Evolutionary conservation across 2,797 vertebrate species (phyloP).

Genomic region (Arrhamphus sclerolepis): DNA sequence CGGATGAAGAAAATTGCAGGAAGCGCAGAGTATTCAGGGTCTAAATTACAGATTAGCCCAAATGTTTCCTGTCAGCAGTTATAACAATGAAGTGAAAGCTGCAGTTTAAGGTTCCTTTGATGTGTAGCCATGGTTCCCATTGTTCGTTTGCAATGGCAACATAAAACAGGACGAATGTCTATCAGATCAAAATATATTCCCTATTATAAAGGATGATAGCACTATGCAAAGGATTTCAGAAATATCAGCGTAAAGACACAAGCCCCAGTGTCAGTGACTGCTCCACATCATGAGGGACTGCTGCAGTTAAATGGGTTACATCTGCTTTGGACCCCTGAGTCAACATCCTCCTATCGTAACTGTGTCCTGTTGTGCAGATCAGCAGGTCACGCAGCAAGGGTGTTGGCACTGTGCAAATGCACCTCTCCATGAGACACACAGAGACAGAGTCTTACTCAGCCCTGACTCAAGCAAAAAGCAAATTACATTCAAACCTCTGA

Average conservation of each 20-base stretch:
- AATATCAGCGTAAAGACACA: constrained; percentile 10
- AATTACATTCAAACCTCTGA: constrained; percentile 34
- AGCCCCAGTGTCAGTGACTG: constrained; percentile 23
- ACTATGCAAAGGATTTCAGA: too few relatives aligned
- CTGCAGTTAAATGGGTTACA: constrained; percentile 9
- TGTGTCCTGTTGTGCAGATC: constrained; percentile 25
- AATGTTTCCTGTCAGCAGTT: constrained; percentile 29
- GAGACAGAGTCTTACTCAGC: constrained; percentile 57
- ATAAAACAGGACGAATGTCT: neutral
- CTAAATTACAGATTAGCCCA: constrained; percentile 21
- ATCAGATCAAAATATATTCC: neutral
- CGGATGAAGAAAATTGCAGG: constrained; percentile 19
- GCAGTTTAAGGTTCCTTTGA: constrained; percentile 17
- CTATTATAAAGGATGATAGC: neutral
- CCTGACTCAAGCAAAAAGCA: constrained; percentile 59
- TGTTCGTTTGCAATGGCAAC: neutral
- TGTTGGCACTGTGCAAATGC: constrained; percentile 15
- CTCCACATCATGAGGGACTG: neutral
- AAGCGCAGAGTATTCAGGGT: constrained; percentile 15
- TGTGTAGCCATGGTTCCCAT: neutral
- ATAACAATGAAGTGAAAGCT: constrained; percentile 30
- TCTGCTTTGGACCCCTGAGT: constrained; percentile 26
- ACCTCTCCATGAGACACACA: constrained; percentile 14
- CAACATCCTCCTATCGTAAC: constrained; percentile 8
- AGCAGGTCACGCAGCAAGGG: constrained; percentile 16